Percentiles rank a stretch among this genome's conserved stretches.
Evolutionary conservation across 1,140 invertebrate genomes (phyloP).

Genomic region (Brachionus manjavacas): DNA sequence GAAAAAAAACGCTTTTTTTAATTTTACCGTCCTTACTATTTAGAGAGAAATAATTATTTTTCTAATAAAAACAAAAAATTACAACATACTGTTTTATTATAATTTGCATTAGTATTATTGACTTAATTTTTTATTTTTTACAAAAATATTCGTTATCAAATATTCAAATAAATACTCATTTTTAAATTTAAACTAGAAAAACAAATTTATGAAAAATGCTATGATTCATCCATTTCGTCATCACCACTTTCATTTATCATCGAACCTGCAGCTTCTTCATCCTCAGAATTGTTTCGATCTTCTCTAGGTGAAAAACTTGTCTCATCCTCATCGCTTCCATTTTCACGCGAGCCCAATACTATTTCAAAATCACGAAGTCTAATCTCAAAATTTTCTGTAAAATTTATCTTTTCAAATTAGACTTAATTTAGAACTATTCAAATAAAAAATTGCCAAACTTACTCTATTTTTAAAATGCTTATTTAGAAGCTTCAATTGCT

Average conservation of each 20-base stretch:
- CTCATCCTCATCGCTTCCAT: background rate
- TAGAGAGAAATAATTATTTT: no score
- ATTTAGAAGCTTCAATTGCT: slow-evolving; percentile 22
- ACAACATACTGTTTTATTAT: no score
- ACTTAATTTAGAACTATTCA: background rate
- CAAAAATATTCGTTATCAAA: background rate
- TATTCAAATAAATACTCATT: background rate
- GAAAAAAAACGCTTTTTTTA: no score
- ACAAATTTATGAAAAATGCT: background rate
- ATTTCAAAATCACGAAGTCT: slow-evolving; percentile 24
- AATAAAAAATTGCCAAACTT: background rate
- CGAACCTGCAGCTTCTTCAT: background rate
- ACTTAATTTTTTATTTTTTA: background rate
- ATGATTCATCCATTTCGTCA: slow-evolving; percentile 8
- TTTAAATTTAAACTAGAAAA: background rate
- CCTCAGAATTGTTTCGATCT: background rate
- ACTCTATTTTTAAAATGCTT: slow-evolving; percentile 40
- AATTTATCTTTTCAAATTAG: slow-evolving; percentile 10
- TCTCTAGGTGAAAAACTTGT: slow-evolving; percentile 6
- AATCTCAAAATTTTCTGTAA: slow-evolving; percentile 38
- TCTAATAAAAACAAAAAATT: no score
- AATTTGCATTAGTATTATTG: background rate
- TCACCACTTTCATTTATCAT: background rate
- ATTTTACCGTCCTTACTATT: no score
- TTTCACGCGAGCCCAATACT: background rate